Evolutionary conservation across 1,140 invertebrate genomes (phyloP).

Genomic region (Lanistes nyassanus): DNA sequence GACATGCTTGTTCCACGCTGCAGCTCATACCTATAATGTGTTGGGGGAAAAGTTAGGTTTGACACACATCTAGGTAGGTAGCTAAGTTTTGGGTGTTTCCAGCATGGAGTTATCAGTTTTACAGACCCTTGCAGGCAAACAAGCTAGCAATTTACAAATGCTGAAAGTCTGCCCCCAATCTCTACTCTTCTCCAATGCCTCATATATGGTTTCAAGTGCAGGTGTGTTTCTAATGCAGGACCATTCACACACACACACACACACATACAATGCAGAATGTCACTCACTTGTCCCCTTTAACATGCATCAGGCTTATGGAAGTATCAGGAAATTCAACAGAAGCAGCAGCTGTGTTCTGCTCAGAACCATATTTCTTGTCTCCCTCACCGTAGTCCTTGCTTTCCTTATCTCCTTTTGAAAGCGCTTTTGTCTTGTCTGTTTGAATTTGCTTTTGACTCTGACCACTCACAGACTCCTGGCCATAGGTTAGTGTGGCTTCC

Average conservation of each 20-base stretch:
- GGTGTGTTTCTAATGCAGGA: too few relatives aligned
- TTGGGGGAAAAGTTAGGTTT: too few relatives aligned
- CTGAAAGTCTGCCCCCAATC: background rate
- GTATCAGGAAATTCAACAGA: slow-evolving; percentile 71
- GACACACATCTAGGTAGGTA: too few relatives aligned
- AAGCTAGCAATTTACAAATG: too few relatives aligned
- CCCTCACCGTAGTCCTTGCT: slow-evolving; percentile 10
- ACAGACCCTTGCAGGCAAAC: too few relatives aligned
- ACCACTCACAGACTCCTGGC: too few relatives aligned
- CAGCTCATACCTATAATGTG: slow-evolving; percentile 38
- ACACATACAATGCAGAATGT: slow-evolving; percentile 13
- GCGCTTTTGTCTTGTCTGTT: slow-evolving; percentile 24
- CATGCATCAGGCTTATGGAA: slow-evolving; percentile 65
- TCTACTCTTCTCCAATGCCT: background rate
- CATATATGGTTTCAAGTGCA: too few relatives aligned
- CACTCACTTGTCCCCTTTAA: slow-evolving; percentile 67
- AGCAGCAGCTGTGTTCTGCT: background rate
- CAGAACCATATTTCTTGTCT: slow-evolving; percentile 18
- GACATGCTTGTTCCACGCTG: slow-evolving; percentile 36
- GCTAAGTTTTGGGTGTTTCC: too few relatives aligned
- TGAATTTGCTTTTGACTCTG: background rate
- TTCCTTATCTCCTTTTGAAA: slow-evolving; percentile 14
- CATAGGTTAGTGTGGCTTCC: background rate
- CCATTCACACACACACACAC: background rate
- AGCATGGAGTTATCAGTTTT: too few relatives aligned